phyloP scores from a whole-genome alignment of 2,797 vertebrate genomes.

The Acrossocheilus wenchowensis region DNA sequence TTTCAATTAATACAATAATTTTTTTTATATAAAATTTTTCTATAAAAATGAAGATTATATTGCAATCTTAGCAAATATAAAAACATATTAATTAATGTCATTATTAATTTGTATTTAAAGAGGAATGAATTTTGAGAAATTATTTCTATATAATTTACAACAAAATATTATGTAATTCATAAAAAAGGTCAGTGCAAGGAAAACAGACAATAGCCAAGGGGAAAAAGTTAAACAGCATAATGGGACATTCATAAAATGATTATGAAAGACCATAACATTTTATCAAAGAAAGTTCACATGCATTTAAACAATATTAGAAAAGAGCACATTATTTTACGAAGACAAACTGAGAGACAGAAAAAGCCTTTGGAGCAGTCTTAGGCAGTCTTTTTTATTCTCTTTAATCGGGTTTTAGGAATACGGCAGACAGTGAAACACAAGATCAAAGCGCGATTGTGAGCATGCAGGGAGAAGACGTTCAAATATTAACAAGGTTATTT shows the following conservation, averaged over 20 bases:
- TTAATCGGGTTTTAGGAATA: slow-evolving; percentile 36
- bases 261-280: background rate
- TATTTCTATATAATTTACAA: background rate
- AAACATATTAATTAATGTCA: background rate
- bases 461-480: slow-evolving; percentile 1
- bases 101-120: background rate
- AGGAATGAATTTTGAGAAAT: background rate
- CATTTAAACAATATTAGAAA: background rate
- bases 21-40: background rate
- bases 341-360: background rate
- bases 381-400: slow-evolving; percentile 29
- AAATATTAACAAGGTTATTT: slow-evolving; percentile 12
- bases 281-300: slow-evolving; percentile 11
- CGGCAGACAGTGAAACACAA: slow-evolving; percentile 12
- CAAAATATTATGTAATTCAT: background rate
- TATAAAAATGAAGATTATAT: background rate
- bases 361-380: slow-evolving; percentile 1
- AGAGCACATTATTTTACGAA: background rate
- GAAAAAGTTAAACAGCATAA: slow-evolving; percentile 4
- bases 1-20: background rate
- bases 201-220: background rate
- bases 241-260: slow-evolving; percentile 25
- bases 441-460: slow-evolving; percentile 16
- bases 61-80: background rate
- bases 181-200: background rate